Conservation (phyloP, 2,797 vertebrate species). For the Moxostoma hubbsi region DNA sequence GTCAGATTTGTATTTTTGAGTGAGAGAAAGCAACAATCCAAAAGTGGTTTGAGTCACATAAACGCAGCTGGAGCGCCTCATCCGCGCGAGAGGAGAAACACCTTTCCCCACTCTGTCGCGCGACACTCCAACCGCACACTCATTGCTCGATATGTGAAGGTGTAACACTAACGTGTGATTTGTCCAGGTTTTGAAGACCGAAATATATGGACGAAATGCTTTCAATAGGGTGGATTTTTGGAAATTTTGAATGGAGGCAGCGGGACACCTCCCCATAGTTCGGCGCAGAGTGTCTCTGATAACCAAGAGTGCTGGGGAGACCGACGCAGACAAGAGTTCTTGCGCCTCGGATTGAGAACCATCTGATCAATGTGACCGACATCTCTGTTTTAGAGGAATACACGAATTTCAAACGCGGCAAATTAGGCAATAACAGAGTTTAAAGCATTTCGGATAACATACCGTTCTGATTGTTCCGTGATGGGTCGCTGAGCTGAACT, state of each 20-base stretch:
- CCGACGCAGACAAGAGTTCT: constrained; percentile 13
- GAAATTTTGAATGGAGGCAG: constrained; percentile 24
- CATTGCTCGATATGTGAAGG: constrained; percentile 6
- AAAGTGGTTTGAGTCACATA: constrained; percentile 8
- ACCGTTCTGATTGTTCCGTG: background rate
- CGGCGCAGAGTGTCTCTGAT: constrained; percentile 9
- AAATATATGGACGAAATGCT: constrained; percentile 36
- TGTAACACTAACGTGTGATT: background rate
- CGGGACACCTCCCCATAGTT: constrained; percentile 50
- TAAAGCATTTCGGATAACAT: constrained; percentile 9
- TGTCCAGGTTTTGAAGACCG: background rate
- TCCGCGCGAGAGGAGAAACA: constrained; percentile 20
- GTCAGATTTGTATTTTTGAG: constrained; percentile 1
- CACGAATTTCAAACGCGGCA: background rate
- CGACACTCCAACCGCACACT: constrained; percentile 2
- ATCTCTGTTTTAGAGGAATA: constrained; percentile 11
- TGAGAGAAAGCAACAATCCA: constrained; percentile 8
- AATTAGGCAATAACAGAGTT: constrained; percentile 8
- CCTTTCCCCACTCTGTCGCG: constrained; percentile 10
- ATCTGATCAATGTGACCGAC: background rate
- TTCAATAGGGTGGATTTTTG: constrained; percentile 10
- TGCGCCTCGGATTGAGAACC: constrained; percentile 16
- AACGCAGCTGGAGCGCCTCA: constrained; percentile 38
- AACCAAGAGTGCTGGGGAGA: constrained; percentile 29
- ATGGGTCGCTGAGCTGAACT: constrained; percentile 13